Evolutionary conservation across 1,140 invertebrate genomes (phyloP).

Genomic region (Eumeta japonica): DNA sequence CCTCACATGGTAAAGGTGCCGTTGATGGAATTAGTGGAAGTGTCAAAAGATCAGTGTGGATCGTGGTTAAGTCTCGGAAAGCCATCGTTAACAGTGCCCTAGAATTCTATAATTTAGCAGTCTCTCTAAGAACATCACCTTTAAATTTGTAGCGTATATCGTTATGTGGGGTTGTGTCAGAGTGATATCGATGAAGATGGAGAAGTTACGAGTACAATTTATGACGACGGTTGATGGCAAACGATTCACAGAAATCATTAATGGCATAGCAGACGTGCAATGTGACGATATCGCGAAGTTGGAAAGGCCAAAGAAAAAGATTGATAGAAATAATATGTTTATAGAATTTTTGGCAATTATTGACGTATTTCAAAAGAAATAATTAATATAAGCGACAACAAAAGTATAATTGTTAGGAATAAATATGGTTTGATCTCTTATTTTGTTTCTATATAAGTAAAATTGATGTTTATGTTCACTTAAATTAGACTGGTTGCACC

Average conservation of each 20-base stretch:
- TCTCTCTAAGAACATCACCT: not conserved
- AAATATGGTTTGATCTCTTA: not conserved
- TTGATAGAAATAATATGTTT: not conserved
- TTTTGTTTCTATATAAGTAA: not conserved
- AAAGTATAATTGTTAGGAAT: not conserved
- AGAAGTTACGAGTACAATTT: not conserved
- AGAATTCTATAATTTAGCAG: not conserved
- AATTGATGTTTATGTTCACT: slow-evolving; percentile 1
- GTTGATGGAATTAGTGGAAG: slow-evolving; percentile 1
- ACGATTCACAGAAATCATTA: not conserved
- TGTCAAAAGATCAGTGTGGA: slow-evolving; percentile 4
- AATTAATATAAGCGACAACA: not conserved
- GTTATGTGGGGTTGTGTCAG: not conserved
- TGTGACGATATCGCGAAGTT: not conserved
- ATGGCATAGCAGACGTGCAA: not conserved
- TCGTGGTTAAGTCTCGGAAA: not conserved
- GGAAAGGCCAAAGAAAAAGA: slow-evolving; percentile 1
- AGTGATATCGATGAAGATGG: not conserved
- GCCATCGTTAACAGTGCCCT: not conserved
- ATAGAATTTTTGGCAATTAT: not conserved
- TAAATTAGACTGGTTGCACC: slow-evolving; percentile 3
- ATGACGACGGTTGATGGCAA: not conserved
- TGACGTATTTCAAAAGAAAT: not conserved
- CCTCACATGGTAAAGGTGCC: slow-evolving; percentile 1
- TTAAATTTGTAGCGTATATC: not conserved